Base-by-base conservation (phyloP, 2,797 vertebrate species). In the Trachurus trachurus region DNA sequence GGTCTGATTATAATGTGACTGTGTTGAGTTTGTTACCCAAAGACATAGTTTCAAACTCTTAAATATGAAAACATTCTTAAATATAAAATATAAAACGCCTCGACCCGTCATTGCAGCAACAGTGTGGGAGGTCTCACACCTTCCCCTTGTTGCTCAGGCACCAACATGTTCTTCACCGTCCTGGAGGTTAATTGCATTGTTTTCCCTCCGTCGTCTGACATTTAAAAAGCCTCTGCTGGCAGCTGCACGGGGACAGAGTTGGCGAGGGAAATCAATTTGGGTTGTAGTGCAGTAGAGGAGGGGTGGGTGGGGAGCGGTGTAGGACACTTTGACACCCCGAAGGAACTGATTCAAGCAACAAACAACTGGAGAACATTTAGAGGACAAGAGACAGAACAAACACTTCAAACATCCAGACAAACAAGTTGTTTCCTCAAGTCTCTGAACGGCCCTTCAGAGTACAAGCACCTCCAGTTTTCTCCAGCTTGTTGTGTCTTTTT, bases 201-300 rank as follows among this genome's bases (percentile, higher is more conserved):
- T 79, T 85, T 87, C 37, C 11, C n/a, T 61, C 45, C 21, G 5
- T 64, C 2, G 29, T 53, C 68, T 72, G 88, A 78, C 83, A 87
- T 88, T 90, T 85, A 81, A 86, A 84, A 86, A 73, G 39, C 73
- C 62, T 71, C 45, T n/a, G 26, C 66, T 69, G 66, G 52, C 59
- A 79, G 71, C 67, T 82, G 64, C 62, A 58, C 0, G 17, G 63
- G 64, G 64, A 40, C 34, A 64, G 62, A 59, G 57, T n/a, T 75
- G 66, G 62, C 16, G 3, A 50, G 56, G 66, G 56, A 81, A 83
- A 84, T 85, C 67, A 74, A 66, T 85, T 80, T 66, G 45, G 39
- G 44, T 81, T 66, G 3, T 42, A 42, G 40, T 42, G 40, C 12
- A 42, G 59, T 37, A 62, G 45, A 29, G 52, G 62, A 61, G 62